Evolutionary conservation across 2,797 vertebrate species (phyloP).

Genomic region (Eleutherodactylus coqui): DNA sequence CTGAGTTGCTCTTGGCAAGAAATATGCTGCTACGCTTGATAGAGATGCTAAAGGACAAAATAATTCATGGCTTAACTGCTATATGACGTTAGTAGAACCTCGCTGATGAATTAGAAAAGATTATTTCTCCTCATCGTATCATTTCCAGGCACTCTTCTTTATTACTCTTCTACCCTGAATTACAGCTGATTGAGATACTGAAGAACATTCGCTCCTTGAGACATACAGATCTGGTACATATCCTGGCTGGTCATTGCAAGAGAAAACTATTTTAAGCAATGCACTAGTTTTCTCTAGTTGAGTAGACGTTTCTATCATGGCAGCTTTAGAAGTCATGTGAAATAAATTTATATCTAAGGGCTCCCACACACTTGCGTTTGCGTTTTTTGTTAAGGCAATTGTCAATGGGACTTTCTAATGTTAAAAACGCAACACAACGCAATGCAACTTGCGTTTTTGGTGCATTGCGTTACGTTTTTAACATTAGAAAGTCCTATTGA

Average conservation of each 20-base stretch:
- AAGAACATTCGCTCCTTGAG: neutral
- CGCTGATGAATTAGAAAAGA: constrained; percentile 39
- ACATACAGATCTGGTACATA: neutral
- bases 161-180: constrained; percentile 14
- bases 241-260: neutral
- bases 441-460: too few relatives aligned
- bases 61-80: constrained; percentile 46
- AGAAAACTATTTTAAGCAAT: neutral
- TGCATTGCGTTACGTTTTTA: too few relatives aligned
- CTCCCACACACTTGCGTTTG: too few relatives aligned
- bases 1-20: constrained; percentile 33
- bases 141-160: constrained; percentile 35
- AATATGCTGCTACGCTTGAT: constrained; percentile 29
- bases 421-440: too few relatives aligned
- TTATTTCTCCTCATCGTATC: constrained; percentile 29
- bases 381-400: too few relatives aligned
- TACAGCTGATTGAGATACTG: neutral
- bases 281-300: neutral
- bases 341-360: too few relatives aligned
- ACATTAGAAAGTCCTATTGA: too few relatives aligned
- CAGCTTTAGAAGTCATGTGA: too few relatives aligned
- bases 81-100: constrained; percentile 33
- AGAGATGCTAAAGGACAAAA: constrained; percentile 38
- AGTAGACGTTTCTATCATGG: too few relatives aligned
- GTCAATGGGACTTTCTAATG: too few relatives aligned